Base-by-base conservation (phyloP, 2,113 vertebrate species). In the rabbit (Oryctolagus cuniculus) region DNA sequence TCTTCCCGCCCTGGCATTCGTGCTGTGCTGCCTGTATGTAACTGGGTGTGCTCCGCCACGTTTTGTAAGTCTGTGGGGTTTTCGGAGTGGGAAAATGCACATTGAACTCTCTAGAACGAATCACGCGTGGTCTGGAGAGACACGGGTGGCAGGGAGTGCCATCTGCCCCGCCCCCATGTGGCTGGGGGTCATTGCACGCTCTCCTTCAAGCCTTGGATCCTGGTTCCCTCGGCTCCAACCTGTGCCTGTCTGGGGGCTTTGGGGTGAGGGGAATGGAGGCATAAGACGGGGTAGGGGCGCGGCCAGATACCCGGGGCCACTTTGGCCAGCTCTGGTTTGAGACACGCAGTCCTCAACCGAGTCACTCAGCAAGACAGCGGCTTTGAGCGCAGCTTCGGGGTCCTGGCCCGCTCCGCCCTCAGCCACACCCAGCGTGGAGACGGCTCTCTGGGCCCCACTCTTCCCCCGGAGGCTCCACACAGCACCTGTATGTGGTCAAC, bases 111-210 rank as follows among this genome's bases (percentile, higher is more conserved):
- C 72, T 38, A 44, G 64, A 81, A n/a, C 25, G 17, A 78, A 66
- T 15, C 21, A 21, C 22, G 15, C 38, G 21, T 24, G 24, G 44
- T 29, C n/a, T 72, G 27, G 12, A 22, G 34, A 53, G 19, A 31
- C 36, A 12, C 29, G 1, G 63, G 16, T 21, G 9, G 16, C 11
- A 24, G 85, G 51, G 22, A 17, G 6, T 0, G 9, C 49, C 51
- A 1, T 0, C 0, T 10, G 74, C 9, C 1, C 27, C 49, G 0
- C 13, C 27, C 34, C 13, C n/a, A 31, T 3, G 0, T 9, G 29
- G 31, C 49, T 0, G 44, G 44, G 22, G 29, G 11, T 2, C 3
- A 1, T 24, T 19, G 8, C 6, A 21, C 3, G 2, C 19, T 5
- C 0, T 0, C 38, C 12, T 5, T 38, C n/a, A 6, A 1, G 2